These are phyloP conservation scores for Nipponia nippon DNA, from an alignment of 2,113 vertebrate genomes.

Conservation along the genomic window DNA sequence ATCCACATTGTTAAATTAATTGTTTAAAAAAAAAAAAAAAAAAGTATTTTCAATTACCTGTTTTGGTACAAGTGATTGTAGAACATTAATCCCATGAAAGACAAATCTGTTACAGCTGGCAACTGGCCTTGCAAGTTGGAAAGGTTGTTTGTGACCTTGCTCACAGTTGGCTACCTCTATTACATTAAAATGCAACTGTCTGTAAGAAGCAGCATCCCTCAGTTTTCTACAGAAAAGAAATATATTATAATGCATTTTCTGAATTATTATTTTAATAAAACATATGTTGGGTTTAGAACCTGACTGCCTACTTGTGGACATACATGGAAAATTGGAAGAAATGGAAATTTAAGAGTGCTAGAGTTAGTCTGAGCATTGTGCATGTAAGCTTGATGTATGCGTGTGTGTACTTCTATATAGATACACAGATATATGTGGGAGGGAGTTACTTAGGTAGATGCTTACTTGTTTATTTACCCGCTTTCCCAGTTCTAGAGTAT, in stretches of 20 bases:
- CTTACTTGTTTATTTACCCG: not conserved
- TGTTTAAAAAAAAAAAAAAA: not conserved
- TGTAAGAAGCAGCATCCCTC: not conserved
- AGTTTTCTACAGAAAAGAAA: not conserved
- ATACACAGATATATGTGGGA: not conserved
- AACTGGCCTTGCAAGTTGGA: not conserved
- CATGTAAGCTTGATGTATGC: not conserved
- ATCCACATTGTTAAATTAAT: not conserved
- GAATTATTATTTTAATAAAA: not conserved
- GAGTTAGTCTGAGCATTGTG: not conserved
- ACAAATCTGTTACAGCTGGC: constrained; percentile 3
- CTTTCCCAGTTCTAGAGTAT: not conserved
- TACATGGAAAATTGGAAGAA: not conserved
- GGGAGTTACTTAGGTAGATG: not conserved
- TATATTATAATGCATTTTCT: not conserved
- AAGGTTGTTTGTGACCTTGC: not conserved
- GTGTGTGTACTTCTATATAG: not conserved
- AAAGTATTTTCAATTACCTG: not conserved
- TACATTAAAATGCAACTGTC: not conserved
- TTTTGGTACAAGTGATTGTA: not conserved
- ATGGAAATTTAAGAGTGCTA: not conserved
- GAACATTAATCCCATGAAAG: constrained; percentile 21
- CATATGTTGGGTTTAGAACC: not conserved
- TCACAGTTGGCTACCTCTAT: not conserved
- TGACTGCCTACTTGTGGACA: not conserved